Evolutionary conservation across 2,888 invertebrate genomes (phyloP).

Genomic region (Ametastegia equiseti): DNA sequence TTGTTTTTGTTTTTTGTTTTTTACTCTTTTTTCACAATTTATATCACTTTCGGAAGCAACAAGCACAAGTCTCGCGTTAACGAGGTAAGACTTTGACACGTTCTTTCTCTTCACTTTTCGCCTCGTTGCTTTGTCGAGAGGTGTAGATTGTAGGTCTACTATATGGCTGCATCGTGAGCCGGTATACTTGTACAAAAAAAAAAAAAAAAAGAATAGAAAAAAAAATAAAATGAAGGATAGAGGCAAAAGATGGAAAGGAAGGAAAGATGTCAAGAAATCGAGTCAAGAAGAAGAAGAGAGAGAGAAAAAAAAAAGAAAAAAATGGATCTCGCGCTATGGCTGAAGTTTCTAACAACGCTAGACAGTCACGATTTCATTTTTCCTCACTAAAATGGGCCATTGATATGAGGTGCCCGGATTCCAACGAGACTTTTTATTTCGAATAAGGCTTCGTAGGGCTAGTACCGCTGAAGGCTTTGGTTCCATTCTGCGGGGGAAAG

Average conservation of each 20-base stretch:
- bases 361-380: constrained; percentile 61
- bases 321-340: too few species aligned
- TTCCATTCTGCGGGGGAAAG: background rate
- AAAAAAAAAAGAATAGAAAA: background rate
- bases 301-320: background rate
- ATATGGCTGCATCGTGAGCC: background rate
- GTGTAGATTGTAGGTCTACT: too few species aligned
- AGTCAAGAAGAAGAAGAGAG: background rate
- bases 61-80: constrained; percentile 26
- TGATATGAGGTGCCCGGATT: constrained; percentile 9
- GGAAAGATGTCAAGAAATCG: background rate
- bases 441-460: constrained; percentile 58
- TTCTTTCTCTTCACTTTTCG: constrained; percentile 30
- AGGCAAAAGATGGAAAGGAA: background rate
- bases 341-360: constrained; percentile 14
- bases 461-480: constrained; percentile 35
- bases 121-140: constrained; percentile 14
- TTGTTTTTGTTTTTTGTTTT: background rate
- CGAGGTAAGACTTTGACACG: constrained; percentile 44
- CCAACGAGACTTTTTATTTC: constrained; percentile 61
- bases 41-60: constrained; percentile 16
- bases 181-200: constrained; percentile 21
- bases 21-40: constrained; percentile 39
- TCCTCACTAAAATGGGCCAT: background rate
- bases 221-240: background rate